Evolutionary conservation across 2,888 invertebrate genomes (phyloP), one percentile per base, ranked within the genome.

Genomic region (Steinernema carpocapsae): DNA sequence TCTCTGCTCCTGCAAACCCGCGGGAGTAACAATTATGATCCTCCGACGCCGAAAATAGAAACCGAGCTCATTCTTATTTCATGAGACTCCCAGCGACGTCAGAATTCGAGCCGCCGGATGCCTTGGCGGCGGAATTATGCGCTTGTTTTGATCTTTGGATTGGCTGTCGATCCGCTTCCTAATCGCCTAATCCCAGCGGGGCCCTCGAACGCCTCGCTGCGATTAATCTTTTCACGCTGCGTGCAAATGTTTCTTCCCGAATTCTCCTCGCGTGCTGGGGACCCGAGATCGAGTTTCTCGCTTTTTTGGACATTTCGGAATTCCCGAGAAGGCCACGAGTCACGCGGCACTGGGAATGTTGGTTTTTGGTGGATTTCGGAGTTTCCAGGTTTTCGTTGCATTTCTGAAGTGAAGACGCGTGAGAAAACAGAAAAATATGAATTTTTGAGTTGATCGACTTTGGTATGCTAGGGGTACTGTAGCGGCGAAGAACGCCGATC

Each of bases 141-240:
- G 37, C 37, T 37, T 52, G 64, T 32, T 64, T 64, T 64, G 64
- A 64, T 64, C 64, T 64, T 6, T 64, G 64, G 17, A 32, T 64
- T 10, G 37, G 10, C n/a, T n/a, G n/a, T n/a, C n/a, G 37, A 3
- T 37, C 10, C 37, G 37, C 10, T 37, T 10, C 37, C 37, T 37
- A 10, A 6, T 37, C 37, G 19, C 19, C 22, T 22, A 24, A 52
- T 52, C 52, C 22, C 22, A 64, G 4, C 6, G 24, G 17, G 32
- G 64, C 64, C 64, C 17, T 32, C 64, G 6, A 32, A 24, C 52
- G 24, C 19, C 4, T 37, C 37, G 37, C 37, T 10, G 48, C 19
- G 48, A 48, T 48, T 48, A 48, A 48, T 48, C 48, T 3, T 48
- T 48, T 3, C 48, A 7, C 48, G 48, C n/a, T 14, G 48, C 17